A percentile compares a stretch with the other conserved stretches of the same genome.
Conservation (phyloP, 2,797 vertebrate species). For the Lithobates pipiens region DNA sequence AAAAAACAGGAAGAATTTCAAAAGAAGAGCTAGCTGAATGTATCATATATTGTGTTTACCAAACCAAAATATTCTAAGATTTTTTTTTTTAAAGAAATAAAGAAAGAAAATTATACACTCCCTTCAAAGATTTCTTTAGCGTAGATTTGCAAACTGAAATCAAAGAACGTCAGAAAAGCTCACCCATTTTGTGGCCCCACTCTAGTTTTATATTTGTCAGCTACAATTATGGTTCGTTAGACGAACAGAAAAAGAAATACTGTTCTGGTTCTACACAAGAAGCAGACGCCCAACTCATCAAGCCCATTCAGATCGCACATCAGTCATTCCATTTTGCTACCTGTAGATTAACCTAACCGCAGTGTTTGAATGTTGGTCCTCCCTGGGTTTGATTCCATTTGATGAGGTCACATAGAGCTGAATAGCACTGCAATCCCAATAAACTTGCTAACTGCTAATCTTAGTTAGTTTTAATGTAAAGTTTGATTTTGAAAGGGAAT, state of each 20-base stretch:
- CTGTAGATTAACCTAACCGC: background rate
- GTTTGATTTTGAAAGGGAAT: too few relatives aligned
- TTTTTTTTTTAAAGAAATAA: too few relatives aligned
- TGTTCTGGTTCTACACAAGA: background rate
- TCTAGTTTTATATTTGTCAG: background rate
- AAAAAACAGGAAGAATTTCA: too few relatives aligned
- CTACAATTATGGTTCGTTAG: background rate
- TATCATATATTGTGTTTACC: too few relatives aligned
- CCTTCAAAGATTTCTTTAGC: background rate
- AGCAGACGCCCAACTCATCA: background rate
- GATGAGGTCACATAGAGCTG: background rate
- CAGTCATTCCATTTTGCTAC: background rate
- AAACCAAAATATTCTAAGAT: too few relatives aligned
- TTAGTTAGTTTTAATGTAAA: too few relatives aligned
- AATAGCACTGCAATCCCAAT: too few relatives aligned
- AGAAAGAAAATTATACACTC: too few relatives aligned
- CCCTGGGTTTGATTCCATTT: background rate
- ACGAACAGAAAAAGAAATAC: background rate
- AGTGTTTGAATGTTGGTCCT: background rate
- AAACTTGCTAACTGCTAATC: too few relatives aligned
- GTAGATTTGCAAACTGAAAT: background rate
- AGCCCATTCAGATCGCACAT: background rate
- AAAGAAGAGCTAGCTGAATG: too few relatives aligned
- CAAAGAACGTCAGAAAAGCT: background rate
- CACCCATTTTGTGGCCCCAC: background rate